Evolutionary conservation across 2,888 invertebrate genomes (phyloP).

Genomic region (Lydus trimaculatus): DNA sequence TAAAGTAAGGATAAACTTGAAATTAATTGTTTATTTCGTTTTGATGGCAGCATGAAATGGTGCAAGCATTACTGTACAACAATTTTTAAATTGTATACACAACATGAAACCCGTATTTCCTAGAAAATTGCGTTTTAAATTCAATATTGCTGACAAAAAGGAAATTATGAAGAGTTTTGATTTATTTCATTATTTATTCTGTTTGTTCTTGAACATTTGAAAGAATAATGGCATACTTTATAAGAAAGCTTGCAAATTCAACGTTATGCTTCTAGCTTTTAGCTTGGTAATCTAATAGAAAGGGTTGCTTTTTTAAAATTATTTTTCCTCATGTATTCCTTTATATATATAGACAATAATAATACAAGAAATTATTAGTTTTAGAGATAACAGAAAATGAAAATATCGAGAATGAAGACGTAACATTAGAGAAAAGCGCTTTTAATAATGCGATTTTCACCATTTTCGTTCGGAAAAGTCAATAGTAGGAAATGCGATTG

Average conservation of each 20-base stretch:
- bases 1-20: no score
- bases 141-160: no score
- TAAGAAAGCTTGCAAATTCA: not conserved
- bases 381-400: not conserved
- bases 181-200: not conserved
- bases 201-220: not conserved
- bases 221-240: not conserved
- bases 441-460: not conserved
- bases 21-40: no score
- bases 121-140: no score
- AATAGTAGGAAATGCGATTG: not conserved
- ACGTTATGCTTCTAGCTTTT: not conserved
- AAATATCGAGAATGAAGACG: not conserved
- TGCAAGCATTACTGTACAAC: no score
- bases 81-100: no score
- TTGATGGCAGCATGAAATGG: no score
- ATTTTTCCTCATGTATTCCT: not conserved
- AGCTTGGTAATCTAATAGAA: not conserved
- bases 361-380: conserved; percentile 1
- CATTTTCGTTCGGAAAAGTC: not conserved
- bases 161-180: no score
- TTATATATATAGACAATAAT: not conserved
- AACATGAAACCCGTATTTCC: no score
- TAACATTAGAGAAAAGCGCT: not conserved
- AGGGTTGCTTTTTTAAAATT: not conserved